phyloP scores from a whole-genome alignment of 92 coral and sea anemone species.

The Phymanthus crucifer region DNA sequence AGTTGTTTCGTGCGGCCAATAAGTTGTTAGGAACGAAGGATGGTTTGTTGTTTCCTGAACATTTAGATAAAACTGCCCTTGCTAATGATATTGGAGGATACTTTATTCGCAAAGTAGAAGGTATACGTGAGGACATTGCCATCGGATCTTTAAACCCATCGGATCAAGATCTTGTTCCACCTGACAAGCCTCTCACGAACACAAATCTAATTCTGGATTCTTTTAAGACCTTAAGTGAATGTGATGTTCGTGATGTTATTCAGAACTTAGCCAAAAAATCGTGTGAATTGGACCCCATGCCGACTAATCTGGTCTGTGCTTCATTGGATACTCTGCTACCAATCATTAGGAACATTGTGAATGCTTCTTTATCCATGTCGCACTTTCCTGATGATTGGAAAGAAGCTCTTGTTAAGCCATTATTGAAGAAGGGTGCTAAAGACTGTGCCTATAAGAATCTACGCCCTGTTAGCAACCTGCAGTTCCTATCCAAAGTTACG shows the following conservation, averaged over 20 bases:
- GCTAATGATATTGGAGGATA: not conserved
- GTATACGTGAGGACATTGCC: not conserved
- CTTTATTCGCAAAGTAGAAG: not conserved
- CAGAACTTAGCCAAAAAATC: not conserved
- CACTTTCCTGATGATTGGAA: too few relatives aligned
- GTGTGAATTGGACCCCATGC: too few relatives aligned
- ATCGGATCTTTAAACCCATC: not conserved
- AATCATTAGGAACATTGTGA: too few relatives aligned
- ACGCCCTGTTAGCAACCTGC: too few relatives aligned
- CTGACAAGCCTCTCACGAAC: not conserved
- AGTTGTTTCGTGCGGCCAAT: slow-evolving; percentile 44
- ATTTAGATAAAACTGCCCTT: not conserved
- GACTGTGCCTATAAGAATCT: too few relatives aligned
- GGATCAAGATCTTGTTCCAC: not conserved
- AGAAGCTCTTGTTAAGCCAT: too few relatives aligned
- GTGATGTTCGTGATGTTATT: slow-evolving; percentile 17
- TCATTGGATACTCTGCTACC: too few relatives aligned
- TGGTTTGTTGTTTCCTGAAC: not conserved
- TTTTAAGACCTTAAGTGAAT: not conserved
- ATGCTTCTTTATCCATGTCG: too few relatives aligned
- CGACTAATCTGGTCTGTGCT: too few relatives aligned
- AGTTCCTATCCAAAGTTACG: too few relatives aligned
- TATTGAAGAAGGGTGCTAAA: too few relatives aligned
- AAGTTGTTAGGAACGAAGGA: slow-evolving; percentile 45
- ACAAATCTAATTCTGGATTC: not conserved